A percentile compares a stretch with the other conserved stretches of the same genome.
Evolutionary conservation across 92 coral and sea anemone species (phyloP).

Genomic region (Umimayanthus chanpuru): DNA sequence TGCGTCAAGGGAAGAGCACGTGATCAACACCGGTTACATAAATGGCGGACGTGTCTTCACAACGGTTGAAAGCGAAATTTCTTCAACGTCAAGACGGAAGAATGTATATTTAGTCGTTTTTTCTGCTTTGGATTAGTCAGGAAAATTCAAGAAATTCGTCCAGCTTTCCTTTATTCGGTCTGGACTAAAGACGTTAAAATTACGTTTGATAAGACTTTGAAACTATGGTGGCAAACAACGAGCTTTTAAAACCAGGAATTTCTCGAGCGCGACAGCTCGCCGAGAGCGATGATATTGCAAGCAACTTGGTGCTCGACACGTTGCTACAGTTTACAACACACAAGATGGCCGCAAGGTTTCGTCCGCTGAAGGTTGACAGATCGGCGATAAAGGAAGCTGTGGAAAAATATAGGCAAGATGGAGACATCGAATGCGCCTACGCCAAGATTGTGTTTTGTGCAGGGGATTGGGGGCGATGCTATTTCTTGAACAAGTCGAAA

Average conservation of each 20-base stretch:
- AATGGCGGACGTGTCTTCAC: slow-evolving; percentile 46
- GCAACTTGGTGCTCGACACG: slow-evolving; percentile 82
- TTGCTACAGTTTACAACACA: slow-evolving; percentile 87
- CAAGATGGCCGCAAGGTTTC: slow-evolving; percentile 96
- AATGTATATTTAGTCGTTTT: background rate
- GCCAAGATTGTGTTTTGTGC: slow-evolving; percentile 76
- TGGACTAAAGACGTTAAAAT: background rate
- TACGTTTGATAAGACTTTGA: background rate
- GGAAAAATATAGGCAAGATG: slow-evolving; percentile 63
- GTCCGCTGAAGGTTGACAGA: slow-evolving; percentile 87
- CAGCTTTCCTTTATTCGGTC: background rate
- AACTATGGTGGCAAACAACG: slow-evolving; percentile 54
- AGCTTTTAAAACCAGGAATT: slow-evolving; percentile 74
- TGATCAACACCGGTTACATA: slow-evolving; percentile 44
- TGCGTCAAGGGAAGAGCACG: slow-evolving; percentile 34
- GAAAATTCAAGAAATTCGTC: slow-evolving; percentile 17
- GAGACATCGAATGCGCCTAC: slow-evolving; percentile 80
- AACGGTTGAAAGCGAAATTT: slow-evolving; percentile 48
- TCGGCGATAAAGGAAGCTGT: slow-evolving; percentile 70
- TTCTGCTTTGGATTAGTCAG: background rate
- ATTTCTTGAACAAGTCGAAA: slow-evolving; percentile 87
- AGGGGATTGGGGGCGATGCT: slow-evolving; percentile 91
- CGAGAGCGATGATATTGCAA: slow-evolving; percentile 97
- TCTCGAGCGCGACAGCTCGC: slow-evolving; percentile 92
- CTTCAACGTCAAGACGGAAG: slow-evolving; percentile 2